Base-by-base conservation (phyloP, 1,140 invertebrate genomes). In the Lepidostoma basale region DNA sequence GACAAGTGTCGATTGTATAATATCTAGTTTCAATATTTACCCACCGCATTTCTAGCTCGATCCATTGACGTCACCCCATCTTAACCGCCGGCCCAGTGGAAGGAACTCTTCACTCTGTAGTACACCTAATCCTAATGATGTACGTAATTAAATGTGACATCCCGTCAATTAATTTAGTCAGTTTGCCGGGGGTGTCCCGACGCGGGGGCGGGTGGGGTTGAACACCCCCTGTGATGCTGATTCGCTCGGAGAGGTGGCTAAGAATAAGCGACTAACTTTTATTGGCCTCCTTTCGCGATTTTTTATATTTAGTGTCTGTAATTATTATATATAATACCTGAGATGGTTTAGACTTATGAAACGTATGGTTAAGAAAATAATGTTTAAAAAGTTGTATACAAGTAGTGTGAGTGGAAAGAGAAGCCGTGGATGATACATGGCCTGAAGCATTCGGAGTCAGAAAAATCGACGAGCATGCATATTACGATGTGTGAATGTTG, bases 81-180 rank as follows among this genome's bases (percentile, higher is more conserved):
- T 49, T 45, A 44, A 47, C 54, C 23, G 33, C 28, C 47, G 42
- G 28, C 58, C 14, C 47, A n/a, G 52, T 39, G 39, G 62, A 69
- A 69, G 22, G 52, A 20, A 33, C 26, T 36, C 52, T 30, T 33
- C 30, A 71, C 59, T 52, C 42, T 47, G 59, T 71, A 59, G 42
- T 67, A 62, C 62, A 65, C 67, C 70, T 72, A 72, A 72, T 72
- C 70, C 70, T 72, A 72, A 72, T 73, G 71, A 73, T 70, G 71
- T 73, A 64, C 67, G 71, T 73, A 73, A 73, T 73, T 69, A 73
- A 67, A 69, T 69, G 67, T 70, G 71, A 73, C 71, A 70, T 63
- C 68, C 68, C 68, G 71, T 73, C 71, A 73, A 73, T 73, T 73
- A 73, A 73, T 73, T 73, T 69, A 73, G 54, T 58, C 70, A 63